Evolutionary conservation across 2,888 invertebrate genomes (phyloP).

Genomic region (Elmis aenea): DNA sequence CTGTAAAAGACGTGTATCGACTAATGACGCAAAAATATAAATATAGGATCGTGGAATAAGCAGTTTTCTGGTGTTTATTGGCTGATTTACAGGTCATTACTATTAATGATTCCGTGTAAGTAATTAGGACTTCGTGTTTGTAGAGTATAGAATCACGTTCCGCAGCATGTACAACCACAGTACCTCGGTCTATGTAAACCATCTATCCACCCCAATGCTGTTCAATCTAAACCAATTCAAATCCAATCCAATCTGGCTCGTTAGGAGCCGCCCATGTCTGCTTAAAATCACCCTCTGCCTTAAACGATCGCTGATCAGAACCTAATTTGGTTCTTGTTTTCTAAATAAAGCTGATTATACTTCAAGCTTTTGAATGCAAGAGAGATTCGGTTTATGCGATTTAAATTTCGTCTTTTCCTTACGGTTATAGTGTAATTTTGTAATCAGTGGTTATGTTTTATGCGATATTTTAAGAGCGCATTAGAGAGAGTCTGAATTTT

Average conservation of each 20-base stretch:
- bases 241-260: slow-evolving; percentile 45
- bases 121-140: slow-evolving; percentile 11
- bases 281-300: slow-evolving; percentile 41
- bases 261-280: slow-evolving; percentile 44
- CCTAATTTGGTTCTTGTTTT: slow-evolving; percentile 46
- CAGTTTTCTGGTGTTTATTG: too few species aligned
- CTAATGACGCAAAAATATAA: too few species aligned
- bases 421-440: too few species aligned
- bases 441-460: too few species aligned
- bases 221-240: slow-evolving; percentile 46
- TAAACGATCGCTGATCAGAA: slow-evolving; percentile 44
- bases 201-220: slow-evolving; percentile 42
- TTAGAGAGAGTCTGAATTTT: too few species aligned
- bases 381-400: too few species aligned
- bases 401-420: too few species aligned
- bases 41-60: too few species aligned
- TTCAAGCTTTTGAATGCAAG: too few species aligned
- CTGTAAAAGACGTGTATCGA: too few species aligned
- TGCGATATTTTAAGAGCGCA: too few species aligned
- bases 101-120: slow-evolving; percentile 2
- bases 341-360: slow-evolving; percentile 42
- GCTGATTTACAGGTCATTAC: slow-evolving; percentile 7
- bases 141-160: slow-evolving; percentile 14
- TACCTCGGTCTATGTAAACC: slow-evolving; percentile 30
- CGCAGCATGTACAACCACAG: slow-evolving; percentile 20